Evolutionary conservation across 2,113 vertebrate genomes (phyloP), one percentile per base, ranked within the genome.

Genomic region (Noturus placidus): DNA sequence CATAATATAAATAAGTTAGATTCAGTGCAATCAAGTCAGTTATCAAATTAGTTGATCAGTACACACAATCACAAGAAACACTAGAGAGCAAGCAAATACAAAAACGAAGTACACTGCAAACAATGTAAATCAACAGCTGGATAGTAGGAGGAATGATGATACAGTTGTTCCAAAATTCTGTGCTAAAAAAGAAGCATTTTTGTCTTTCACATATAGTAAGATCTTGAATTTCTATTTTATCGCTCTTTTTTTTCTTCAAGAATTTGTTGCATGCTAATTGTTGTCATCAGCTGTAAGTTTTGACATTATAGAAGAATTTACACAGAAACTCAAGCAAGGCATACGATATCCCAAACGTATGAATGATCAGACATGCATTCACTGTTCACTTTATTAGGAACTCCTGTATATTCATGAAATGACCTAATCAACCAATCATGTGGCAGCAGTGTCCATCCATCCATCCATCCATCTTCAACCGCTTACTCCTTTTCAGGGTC

Each of bases 1-100:
- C 76, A 89, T 90, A 52, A 92, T 94, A 94, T 94, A 94, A 94
- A 94, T 93, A 95, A 92, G 92, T 92, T 89, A 86, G 90, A 92
- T 88, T 94, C 92, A 93, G 93, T 95, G 95, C 95, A 95, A 94
- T 90, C 87, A 90, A 76, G 80, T 93, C 80, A 91, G 27, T 85
- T 82, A 79, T 85, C 33, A 80, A 78, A 85, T 87, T 57, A 79
- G 54, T 33, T 82, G 79, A 82, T 87, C 54, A 81, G 86, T 87
- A 83, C 84, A 87, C 67, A 87, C 46, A 84, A 77, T 76, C 83
- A 90, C 82, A 67, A 35, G 38, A 82, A 82, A 81, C 76, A 86
- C 50, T 63, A 74, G 59, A 87, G 82, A 93, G 92, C 91, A 90
- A 92, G 89, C 90, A 89, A 90, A 87, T 88, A 80, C 84, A 79